Evolutionary conservation across 2,797 vertebrate species (phyloP).

Genomic region (Margarornis squamiger): DNA sequence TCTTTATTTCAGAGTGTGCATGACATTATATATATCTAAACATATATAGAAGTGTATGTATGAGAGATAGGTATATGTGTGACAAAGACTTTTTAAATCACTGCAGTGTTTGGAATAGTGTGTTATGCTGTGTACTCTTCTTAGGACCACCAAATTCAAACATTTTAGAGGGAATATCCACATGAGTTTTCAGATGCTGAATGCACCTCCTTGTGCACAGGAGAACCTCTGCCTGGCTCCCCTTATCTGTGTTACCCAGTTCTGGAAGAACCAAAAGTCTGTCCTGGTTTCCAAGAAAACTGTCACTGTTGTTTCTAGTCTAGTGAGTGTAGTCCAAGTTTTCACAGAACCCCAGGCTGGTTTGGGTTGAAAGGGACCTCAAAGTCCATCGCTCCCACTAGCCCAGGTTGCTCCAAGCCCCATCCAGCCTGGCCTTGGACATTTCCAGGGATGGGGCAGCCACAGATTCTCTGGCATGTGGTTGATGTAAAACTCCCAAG

Average conservation of each 20-base stretch:
- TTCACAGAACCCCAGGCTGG: not conserved
- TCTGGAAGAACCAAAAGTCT: not conserved
- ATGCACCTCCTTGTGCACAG: not conserved
- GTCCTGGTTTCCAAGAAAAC: not conserved
- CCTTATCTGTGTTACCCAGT: not conserved
- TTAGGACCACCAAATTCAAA: not conserved
- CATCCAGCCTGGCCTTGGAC: accelerated
- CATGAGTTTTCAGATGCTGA: not conserved
- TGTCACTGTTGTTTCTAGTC: not conserved
- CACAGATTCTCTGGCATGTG: not conserved
- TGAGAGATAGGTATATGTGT: not conserved
- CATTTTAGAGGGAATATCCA: not conserved
- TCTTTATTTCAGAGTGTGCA: not conserved
- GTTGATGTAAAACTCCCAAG: not conserved
- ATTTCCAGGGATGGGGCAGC: not conserved
- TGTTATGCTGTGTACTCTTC: not conserved
- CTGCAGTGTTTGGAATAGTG: not conserved
- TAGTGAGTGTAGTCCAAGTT: not conserved
- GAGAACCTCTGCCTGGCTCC: not conserved
- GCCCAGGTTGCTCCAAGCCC: not conserved
- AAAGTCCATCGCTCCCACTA: not conserved
- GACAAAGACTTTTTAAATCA: not conserved
- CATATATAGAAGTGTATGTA: not conserved
- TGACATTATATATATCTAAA: not conserved
- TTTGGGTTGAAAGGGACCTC: not conserved